Conservation (phyloP, 1,140 invertebrate genomes). For the Platyscapa corneri region DNA sequence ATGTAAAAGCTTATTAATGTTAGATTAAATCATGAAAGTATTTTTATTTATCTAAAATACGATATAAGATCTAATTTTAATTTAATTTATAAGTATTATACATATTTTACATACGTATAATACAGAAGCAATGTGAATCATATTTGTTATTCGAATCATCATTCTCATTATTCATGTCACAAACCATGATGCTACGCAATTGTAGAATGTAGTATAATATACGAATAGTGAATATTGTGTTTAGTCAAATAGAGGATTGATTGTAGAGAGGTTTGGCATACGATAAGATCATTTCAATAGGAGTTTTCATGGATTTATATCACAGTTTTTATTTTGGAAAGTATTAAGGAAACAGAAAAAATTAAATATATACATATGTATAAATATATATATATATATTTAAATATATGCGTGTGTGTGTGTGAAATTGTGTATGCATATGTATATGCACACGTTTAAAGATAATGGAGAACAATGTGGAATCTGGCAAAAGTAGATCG, state of each 20-base stretch:
- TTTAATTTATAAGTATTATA: too few species aligned
- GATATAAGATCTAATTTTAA: too few species aligned
- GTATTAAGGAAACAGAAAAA: too few species aligned
- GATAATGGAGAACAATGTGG: conserved; percentile 60
- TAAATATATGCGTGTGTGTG: neutral
- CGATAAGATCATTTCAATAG: neutral
- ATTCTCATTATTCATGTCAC: conserved; percentile 6
- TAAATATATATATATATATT: neutral
- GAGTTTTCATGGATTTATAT: conserved; percentile 9
- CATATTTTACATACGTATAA: conserved; percentile 3
- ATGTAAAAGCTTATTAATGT: too few species aligned
- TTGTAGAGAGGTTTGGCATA: too few species aligned
- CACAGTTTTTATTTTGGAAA: neutral
- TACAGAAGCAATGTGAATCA: neutral
- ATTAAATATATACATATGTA: neutral
- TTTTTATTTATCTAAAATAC: too few species aligned
- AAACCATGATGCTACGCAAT: neutral
- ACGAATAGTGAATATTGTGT: neutral
- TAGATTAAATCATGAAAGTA: too few species aligned
- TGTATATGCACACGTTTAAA: neutral
- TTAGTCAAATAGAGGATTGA: neutral
- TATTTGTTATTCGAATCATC: neutral
- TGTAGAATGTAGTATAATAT: neutral
- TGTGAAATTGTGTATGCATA: neutral
- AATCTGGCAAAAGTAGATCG: conserved; percentile 67